Evolutionary conservation across 2,113 vertebrate genomes (phyloP).

Genomic region (Nyctereutes procyonoides): DNA sequence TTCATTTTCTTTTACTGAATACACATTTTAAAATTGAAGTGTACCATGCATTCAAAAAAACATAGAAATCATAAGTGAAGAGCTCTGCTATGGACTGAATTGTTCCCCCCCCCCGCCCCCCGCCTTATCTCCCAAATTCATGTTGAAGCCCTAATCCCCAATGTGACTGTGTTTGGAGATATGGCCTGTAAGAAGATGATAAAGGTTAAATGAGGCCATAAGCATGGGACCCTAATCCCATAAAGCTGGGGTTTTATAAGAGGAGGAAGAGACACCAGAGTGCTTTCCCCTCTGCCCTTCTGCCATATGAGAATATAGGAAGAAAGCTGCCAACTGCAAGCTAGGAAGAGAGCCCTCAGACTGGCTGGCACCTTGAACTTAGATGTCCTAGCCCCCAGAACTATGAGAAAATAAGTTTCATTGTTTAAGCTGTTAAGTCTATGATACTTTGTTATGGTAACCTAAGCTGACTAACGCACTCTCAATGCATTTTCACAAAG

Average conservation of each 20-base stretch:
- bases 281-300: neutral
- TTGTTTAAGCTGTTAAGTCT: neutral
- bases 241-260: neutral
- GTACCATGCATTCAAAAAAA: neutral
- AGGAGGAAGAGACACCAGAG: neutral
- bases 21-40: neutral
- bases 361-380: neutral
- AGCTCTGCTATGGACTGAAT: neutral
- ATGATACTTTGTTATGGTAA: neutral
- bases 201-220: neutral
- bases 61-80: neutral
- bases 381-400: neutral
- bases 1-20: constrained; percentile 1
- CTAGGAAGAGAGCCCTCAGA: neutral
- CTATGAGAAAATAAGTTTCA: neutral
- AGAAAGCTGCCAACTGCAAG: neutral
- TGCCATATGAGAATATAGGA: neutral
- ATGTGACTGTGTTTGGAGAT: neutral
- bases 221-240: too few species aligned
- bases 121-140: neutral
- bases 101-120: neutral
- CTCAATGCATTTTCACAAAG: neutral
- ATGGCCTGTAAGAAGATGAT: neutral
- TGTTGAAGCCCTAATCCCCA: neutral
- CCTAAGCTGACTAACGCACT: neutral